Percentiles rank a stretch among this genome's conserved stretches.
Evolutionary conservation across 1,140 invertebrate genomes (phyloP).

Genomic region (Cylas formicarius): DNA sequence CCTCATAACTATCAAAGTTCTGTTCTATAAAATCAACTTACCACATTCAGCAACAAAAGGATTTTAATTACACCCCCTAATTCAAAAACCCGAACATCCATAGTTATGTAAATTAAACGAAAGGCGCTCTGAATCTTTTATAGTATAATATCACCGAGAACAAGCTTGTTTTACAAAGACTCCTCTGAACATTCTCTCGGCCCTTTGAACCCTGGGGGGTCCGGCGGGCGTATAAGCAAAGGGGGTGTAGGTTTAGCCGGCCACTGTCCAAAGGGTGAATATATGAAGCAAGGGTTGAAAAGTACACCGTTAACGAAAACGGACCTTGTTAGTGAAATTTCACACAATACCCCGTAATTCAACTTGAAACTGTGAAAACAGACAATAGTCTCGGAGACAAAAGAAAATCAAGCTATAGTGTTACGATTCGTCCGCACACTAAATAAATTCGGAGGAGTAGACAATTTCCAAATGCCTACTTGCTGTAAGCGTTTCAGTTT

Average conservation of each 20-base stretch:
- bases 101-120: slow-evolving; percentile 9
- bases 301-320: slow-evolving; percentile 27
- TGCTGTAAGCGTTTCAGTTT: too few relatives aligned
- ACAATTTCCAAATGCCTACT: too few relatives aligned
- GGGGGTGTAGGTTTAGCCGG: slow-evolving; percentile 31
- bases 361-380: slow-evolving; percentile 25
- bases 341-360: slow-evolving; percentile 24
- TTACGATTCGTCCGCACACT: slow-evolving; percentile 1
- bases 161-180: slow-evolving; percentile 18
- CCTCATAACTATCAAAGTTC: too few relatives aligned
- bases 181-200: slow-evolving; percentile 16
- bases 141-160: slow-evolving; percentile 14
- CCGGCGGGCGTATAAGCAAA: slow-evolving; percentile 15
- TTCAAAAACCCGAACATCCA: too few relatives aligned
- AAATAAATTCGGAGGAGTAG: slow-evolving; percentile 15
- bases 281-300: slow-evolving; percentile 36
- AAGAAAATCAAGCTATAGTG: slow-evolving; percentile 16
- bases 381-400: slow-evolving; percentile 21
- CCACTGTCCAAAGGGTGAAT: slow-evolving; percentile 36
- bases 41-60: too few relatives aligned
- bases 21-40: too few relatives aligned
- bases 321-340: slow-evolving; percentile 30
- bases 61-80: too few relatives aligned
- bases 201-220: slow-evolving; percentile 13
- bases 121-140: slow-evolving; percentile 9